Conservation (phyloP, 2,888 invertebrate genomes). For the Rhogogaster chlorosoma region DNA sequence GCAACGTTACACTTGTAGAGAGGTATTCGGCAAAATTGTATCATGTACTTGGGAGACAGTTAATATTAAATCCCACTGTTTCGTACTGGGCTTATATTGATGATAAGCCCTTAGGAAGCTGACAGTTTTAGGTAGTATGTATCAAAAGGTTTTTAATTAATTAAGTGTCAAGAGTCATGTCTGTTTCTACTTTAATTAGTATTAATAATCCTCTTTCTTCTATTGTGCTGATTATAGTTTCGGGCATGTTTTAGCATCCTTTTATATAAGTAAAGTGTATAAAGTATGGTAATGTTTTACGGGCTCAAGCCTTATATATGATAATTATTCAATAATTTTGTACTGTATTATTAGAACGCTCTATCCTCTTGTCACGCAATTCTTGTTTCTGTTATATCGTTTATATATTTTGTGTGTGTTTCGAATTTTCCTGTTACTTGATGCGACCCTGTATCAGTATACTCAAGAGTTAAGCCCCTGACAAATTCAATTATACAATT, state of each 20-base stretch:
- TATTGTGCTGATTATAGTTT: constrained; percentile 40
- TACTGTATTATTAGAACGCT: constrained; percentile 44
- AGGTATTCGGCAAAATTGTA: constrained; percentile 31
- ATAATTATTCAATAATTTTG: constrained; percentile 40
- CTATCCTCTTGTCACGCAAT: constrained; percentile 38
- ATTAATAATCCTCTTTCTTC: constrained; percentile 28
- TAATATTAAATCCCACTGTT: constrained; percentile 39
- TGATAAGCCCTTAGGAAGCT: constrained; percentile 20
- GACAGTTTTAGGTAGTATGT: constrained; percentile 47
- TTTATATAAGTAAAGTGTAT: constrained; percentile 49
- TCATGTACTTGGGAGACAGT: constrained; percentile 36
- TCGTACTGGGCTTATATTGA: constrained; percentile 15
- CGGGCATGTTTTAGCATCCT: constrained; percentile 33
- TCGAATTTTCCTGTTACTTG: constrained; percentile 19
- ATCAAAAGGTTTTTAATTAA: constrained; percentile 47
- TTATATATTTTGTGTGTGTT: constrained; percentile 40
- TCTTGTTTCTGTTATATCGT: constrained; percentile 44
- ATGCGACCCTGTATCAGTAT: constrained; percentile 16
- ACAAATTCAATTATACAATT: constrained; percentile 19
- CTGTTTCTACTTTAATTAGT: constrained; percentile 43
- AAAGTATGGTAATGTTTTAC: constrained; percentile 42
- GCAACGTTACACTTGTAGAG: constrained; percentile 24
- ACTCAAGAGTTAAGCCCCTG: constrained; percentile 26
- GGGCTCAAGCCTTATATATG: constrained; percentile 38
- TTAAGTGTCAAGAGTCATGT: constrained; percentile 50